phyloP scores from a whole-genome alignment of 1,140 invertebrate genomes.

The Drosophila gunungcola region DNA sequence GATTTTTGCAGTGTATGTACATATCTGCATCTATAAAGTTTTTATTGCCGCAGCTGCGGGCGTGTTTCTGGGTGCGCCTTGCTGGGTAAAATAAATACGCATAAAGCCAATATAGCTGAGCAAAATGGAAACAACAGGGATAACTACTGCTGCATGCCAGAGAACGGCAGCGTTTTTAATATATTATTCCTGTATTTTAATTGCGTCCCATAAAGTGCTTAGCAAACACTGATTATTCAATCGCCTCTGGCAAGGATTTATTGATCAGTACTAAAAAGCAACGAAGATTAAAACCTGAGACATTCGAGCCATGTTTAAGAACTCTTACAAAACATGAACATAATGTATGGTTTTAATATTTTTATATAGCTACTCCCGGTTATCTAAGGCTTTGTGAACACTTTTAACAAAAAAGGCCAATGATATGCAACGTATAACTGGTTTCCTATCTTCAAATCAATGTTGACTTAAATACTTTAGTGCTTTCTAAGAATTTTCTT shows the following conservation, averaged over 20 bases:
- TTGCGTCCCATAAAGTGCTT: conserved; percentile 44
- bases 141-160: conserved; percentile 26
- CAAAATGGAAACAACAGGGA: conserved; percentile 35
- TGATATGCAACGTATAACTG: conserved; percentile 4
- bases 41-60: conserved; percentile 77
- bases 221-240: conserved; percentile 30
- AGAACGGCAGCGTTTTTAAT: conserved; percentile 29
- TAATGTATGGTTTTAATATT: neutral
- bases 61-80: conserved; percentile 75
- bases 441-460: conserved; percentile 14
- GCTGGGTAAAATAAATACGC: conserved; percentile 59
- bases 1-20: conserved; percentile 52
- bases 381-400: neutral
- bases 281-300: neutral
- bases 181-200: conserved; percentile 45
- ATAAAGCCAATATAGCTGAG: conserved; percentile 40
- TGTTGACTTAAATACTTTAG: conserved; percentile 3
- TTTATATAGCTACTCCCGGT: neutral
- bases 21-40: conserved; percentile 60
- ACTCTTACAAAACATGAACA: neutral
- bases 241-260: conserved; percentile 6
- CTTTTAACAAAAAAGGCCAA: neutral
- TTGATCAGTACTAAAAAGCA: neutral
- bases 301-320: neutral
- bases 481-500: conserved; percentile 27